Evolutionary conservation across 2,888 invertebrate genomes (phyloP), one percentile per base, ranked within the genome.

Genomic region (Saturnia japonica): DNA sequence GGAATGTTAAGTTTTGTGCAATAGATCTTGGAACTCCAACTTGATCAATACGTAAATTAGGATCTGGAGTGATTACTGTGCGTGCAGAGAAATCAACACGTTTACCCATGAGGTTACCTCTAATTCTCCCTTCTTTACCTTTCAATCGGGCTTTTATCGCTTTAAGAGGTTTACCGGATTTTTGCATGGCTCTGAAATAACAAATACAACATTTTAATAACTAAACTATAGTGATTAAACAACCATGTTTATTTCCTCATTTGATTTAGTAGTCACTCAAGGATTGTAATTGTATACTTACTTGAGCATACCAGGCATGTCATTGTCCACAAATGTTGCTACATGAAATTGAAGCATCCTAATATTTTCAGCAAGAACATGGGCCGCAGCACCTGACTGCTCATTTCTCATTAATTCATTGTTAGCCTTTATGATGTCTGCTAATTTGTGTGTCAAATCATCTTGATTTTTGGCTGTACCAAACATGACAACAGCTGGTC

Each of bases 101-200:
- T 89, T 99, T 99, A 70, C 99, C 99, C 99, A 99, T 99, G 81
- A 99, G 96, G 90, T 99, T 99, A 81, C 99, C 99, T 91, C 99
- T 95, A 83, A 99, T 99, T 83, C 99, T 95, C 0, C 99, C 99
- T 96, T 99, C 99, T 88, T 99, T 99, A 28, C 99, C 99, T 92
- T 99, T 99, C 68, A 98, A 88, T 67, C 99, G 96, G 6, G 99
- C 98, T 89, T 99, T 99, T 70, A 99, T 95, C 0, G 99, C 99
- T 94, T 99, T 99, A 12, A 99, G 91, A 0, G 99, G 99, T 87
- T 99, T 97, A 6, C 99, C 99, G 0, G 99, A 99, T 90, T 99
- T 99, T 89, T 99, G 99, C 96, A 99, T 98, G 14, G 99, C 99
- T 82, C 97, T 95, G 81, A 77, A 93, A 93, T 60, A 28, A 60